Percentiles rank a stretch among this genome's conserved stretches.
phyloP scores from a whole-genome alignment of 2,797 vertebrate genomes.

The Cheirogaleus major region DNA sequence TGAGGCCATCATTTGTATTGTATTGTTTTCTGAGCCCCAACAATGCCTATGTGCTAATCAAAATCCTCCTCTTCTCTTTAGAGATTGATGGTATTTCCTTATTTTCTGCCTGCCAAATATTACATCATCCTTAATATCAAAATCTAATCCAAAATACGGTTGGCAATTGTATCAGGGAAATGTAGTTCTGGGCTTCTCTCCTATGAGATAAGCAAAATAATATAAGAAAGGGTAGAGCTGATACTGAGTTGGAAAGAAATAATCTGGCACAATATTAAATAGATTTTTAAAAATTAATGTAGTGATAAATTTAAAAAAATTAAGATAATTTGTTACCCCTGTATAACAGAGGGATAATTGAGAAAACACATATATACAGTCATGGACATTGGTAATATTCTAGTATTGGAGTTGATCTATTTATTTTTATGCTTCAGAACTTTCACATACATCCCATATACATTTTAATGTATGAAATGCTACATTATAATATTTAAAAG shows the following conservation, averaged over 20 bases:
- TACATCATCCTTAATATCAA: not conserved
- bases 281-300: not conserved
- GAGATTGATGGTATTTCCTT: not conserved
- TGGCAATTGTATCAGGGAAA: not conserved
- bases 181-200: not conserved
- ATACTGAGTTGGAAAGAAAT: not conserved
- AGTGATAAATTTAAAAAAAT: not conserved
- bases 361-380: not conserved
- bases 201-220: not conserved
- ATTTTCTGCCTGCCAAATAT: not conserved
- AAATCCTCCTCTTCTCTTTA: not conserved
- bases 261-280: not conserved
- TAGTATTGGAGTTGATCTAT: not conserved
- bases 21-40: not conserved
- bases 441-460: not conserved
- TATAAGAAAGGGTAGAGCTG: not conserved
- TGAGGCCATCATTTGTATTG: not conserved
- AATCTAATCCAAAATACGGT: not conserved
- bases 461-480: not conserved
- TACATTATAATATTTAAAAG: not conserved
- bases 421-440: not conserved
- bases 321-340: not conserved
- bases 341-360: not conserved
- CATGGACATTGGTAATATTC: not conserved
- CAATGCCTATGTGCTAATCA: not conserved